phyloP scores from a whole-genome alignment of 1,140 invertebrate species.

The Proctacanthus coquilletti region DNA sequence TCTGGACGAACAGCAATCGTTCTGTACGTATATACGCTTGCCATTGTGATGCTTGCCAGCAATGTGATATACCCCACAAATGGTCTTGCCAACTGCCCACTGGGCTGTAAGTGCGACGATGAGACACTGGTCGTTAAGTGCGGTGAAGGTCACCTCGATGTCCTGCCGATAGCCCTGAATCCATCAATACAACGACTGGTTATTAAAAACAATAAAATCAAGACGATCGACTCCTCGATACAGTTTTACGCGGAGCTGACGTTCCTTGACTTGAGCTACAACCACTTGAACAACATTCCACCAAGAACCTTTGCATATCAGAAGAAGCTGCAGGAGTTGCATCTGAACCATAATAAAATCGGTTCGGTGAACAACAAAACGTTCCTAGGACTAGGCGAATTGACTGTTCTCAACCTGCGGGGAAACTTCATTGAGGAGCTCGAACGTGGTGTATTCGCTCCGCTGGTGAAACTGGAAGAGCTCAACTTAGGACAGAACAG shows the following conservation, averaged over 20 bases:
- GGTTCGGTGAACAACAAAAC: constrained; percentile 60
- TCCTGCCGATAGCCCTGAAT: constrained; percentile 80
- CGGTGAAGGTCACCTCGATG: constrained; percentile 66
- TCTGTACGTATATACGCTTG: too few species aligned
- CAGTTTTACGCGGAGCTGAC: constrained; percentile 72
- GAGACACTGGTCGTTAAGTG: constrained; percentile 76
- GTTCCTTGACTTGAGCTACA: constrained; percentile 69
- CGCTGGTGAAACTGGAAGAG: constrained; percentile 60
- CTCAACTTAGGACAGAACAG: constrained; percentile 77
- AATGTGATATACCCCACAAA: constrained; percentile 10
- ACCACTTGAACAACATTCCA: constrained; percentile 65
- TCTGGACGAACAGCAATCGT: too few species aligned
- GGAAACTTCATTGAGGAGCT: constrained; percentile 70
- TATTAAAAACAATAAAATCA: constrained; percentile 71
- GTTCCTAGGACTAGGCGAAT: constrained; percentile 57
- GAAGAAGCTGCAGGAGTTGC: constrained; percentile 62
- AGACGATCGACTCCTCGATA: constrained; percentile 70
- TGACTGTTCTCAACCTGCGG: constrained; percentile 64
- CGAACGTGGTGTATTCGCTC: constrained; percentile 55
- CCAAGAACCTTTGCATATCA: constrained; percentile 61
- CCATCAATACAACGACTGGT: constrained; percentile 71
- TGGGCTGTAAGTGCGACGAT: constrained; percentile 71
- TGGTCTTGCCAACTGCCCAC: constrained; percentile 48
- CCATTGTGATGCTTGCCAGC: too few species aligned
- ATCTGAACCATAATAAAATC: constrained; percentile 72